Base-by-base conservation (phyloP, 2,888 invertebrate genomes). In the Atrina japonica region DNA sequence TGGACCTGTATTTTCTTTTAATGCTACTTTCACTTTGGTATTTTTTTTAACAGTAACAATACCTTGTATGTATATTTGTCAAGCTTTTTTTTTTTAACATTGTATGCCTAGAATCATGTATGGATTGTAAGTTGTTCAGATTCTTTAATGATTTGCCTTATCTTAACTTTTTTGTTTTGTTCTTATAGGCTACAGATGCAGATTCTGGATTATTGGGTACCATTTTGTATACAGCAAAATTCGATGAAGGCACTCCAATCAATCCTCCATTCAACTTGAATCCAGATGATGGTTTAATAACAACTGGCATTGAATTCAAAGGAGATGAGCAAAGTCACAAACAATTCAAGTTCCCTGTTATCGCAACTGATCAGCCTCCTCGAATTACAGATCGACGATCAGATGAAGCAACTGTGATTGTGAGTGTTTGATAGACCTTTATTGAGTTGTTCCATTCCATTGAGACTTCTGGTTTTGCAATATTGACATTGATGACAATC, bases 131-230 rank as follows among this genome's bases (percentile, higher is more conserved):
- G n/a, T n/a, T n/a, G n/a, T n/a, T 23, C 11, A 58, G 14, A 27
- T 21, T 29, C n/a, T 58, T 40, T 25, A 21, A 40, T 11, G 7
- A 11, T n/a, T n/a, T n/a, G n/a, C n/a, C n/a, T n/a, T 11, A 41
- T 18, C 21, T 43, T n/a, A 27, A 40, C 43, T n/a, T 14, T 25
- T n/a, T 56, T 25, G 9, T 23, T 5, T 55, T 43, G 35, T 2
- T 3, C n/a, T 41, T 27, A 0, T 77, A 95, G 93, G 97, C 97
- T 0, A 94, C 94, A 78, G 97, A 98, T 90, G 93, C 93, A 78
- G 97, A 98, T 88, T 95, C 95, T 65, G 96, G 96, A 0, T 94
- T 94, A 76, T 95, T 93, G 88, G 97, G 97, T 1, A 79, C n/a
- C 82, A 87, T 66, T 3, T 50, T 81, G 23, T 77, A 68, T 73